A percentile compares a stretch with the other conserved stretches of the same genome.
Evolutionary conservation across 1,140 invertebrate genomes (phyloP).

Genomic region (Drosophila bocqueti): DNA sequence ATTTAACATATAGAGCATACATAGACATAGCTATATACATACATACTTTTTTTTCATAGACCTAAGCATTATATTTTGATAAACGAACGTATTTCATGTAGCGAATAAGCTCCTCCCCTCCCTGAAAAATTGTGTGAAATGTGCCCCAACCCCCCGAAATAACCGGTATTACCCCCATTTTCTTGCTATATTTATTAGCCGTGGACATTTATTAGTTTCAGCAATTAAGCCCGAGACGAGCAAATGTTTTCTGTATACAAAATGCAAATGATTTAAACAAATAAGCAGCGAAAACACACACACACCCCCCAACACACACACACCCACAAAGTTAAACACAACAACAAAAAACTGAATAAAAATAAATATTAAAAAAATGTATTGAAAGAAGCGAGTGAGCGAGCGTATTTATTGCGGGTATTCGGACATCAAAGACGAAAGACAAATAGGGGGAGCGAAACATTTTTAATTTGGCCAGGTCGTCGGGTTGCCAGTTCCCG

Average conservation of each 20-base stretch:
- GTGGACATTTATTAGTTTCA: slow-evolving; percentile 63
- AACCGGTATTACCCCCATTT: background rate
- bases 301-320: slow-evolving; percentile 7
- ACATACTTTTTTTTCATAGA: slow-evolving; percentile 53
- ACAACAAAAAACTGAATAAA: slow-evolving; percentile 41
- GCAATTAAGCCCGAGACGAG: slow-evolving; percentile 68
- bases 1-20: slow-evolving; percentile 54
- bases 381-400: slow-evolving; percentile 38
- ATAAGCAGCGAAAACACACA: slow-evolving; percentile 43
- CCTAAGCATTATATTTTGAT: slow-evolving; percentile 66
- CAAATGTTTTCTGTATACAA: slow-evolving; percentile 68
- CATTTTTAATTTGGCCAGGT: slow-evolving; percentile 65
- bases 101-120: background rate
- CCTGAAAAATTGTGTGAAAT: background rate
- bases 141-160: background rate
- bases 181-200: slow-evolving; percentile 62
- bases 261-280: slow-evolving; percentile 46
- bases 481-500: background rate
- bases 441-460: slow-evolving; percentile 58
- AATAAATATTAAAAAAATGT: slow-evolving; percentile 49
- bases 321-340: slow-evolving; percentile 47
- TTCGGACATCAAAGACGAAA: slow-evolving; percentile 61
- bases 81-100: slow-evolving; percentile 49
- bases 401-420: slow-evolving; percentile 9
- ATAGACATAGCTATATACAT: slow-evolving; percentile 36